Percentiles rank a stretch among this genome's conserved stretches.
These are phyloP conservation scores for Sphaerodactylus townsendi DNA, from an alignment of 2,113 vertebrate genomes.

Conservation along the genomic window DNA sequence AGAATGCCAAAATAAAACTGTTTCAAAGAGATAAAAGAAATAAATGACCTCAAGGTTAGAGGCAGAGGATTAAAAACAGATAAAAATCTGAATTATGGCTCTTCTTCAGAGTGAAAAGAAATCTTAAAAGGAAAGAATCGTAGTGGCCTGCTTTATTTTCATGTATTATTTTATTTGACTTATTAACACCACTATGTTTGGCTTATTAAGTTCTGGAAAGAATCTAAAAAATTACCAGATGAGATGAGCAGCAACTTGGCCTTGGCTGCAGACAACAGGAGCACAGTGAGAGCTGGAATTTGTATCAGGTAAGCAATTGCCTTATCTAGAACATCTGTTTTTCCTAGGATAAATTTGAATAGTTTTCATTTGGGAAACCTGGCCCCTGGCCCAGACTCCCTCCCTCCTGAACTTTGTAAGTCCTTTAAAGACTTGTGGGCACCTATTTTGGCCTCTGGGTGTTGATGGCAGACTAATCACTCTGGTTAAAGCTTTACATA, in stretches of 20 bases:
- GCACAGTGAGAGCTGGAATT: no score
- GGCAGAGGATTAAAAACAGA: background rate
- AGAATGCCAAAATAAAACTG: constrained; percentile 26
- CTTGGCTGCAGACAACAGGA: background rate
- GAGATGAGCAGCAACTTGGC: background rate
- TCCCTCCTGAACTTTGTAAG: no score
- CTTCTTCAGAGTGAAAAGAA: constrained; percentile 22
- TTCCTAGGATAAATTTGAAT: background rate
- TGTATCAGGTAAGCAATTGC: background rate
- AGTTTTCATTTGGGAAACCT: background rate
- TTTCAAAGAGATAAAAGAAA: constrained; percentile 21
- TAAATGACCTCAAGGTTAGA: background rate
- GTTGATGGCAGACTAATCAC: no score
- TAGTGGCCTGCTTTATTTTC: background rate
- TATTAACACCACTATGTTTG: constrained; percentile 12
- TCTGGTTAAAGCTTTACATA: no score
- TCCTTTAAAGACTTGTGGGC: no score
- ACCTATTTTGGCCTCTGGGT: no score
- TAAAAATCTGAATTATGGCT: constrained; percentile 35
- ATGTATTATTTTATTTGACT: constrained; percentile 1
- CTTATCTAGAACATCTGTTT: background rate
- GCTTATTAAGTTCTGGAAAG: constrained; percentile 19
- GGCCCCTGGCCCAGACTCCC: no score
- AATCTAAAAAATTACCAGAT: background rate
- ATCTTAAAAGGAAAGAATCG: background rate